phyloP scores from a whole-genome alignment of 2,888 invertebrate genomes.

The Tryphoninae sp. region DNA sequence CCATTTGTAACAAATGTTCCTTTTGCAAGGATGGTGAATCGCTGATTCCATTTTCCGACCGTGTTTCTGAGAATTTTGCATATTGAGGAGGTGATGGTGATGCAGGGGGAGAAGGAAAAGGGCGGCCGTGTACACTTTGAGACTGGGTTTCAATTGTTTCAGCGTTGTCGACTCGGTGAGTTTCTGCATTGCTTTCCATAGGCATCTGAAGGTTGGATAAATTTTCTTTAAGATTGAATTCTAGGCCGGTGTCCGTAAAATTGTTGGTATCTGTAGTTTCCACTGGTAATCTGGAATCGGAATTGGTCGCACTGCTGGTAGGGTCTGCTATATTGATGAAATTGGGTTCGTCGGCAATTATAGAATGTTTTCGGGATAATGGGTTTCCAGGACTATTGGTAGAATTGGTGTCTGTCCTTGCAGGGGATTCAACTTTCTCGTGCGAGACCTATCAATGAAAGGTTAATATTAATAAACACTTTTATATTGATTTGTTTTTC shows the following conservation, averaged over 20 bases:
- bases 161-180: neutral
- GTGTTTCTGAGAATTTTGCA: neutral
- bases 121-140: neutral
- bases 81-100: slow-evolving; percentile 15
- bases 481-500: neutral
- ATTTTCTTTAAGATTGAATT: slow-evolving; percentile 15
- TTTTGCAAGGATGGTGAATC: slow-evolving; percentile 71
- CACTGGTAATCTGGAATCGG: neutral
- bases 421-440: neutral
- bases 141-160: neutral
- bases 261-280: neutral
- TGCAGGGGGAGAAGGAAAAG: neutral
- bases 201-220: neutral
- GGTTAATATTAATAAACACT: neutral
- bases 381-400: neutral
- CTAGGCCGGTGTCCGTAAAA: slow-evolving; percentile 1
- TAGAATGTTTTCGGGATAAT: neutral
- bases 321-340: slow-evolving; percentile 25
- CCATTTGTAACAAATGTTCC: slow-evolving; percentile 75
- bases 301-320: neutral
- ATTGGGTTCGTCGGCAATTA: neutral
- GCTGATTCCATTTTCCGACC: slow-evolving; percentile 38
- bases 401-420: slow-evolving; percentile 9
- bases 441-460: slow-evolving; percentile 31
- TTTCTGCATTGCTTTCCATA: neutral